Evolutionary conservation across 2,888 invertebrate genomes (phyloP), one percentile per base, ranked within the genome.

Genomic region (Phytoseiulus persimilis): DNA sequence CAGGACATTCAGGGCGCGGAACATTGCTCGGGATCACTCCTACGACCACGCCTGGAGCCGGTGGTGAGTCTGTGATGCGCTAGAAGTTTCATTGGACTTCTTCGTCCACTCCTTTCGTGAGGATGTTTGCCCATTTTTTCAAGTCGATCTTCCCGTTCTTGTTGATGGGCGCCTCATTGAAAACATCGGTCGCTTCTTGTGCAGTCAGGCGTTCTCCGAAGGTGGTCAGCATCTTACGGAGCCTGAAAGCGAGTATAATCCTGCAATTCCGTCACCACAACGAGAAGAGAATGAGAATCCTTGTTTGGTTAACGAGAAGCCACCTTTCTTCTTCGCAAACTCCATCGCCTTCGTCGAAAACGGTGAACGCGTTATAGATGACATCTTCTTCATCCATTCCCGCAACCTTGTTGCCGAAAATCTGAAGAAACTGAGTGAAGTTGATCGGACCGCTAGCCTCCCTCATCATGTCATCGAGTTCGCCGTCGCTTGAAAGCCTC

Each of bases 361-460:
- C 95, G 94, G 95, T 96, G 95, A 97, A 97, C 93, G 97, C 97
- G 93, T 95, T 95, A 93, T 96, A 95, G 93, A 97, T 96, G 92
- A 96, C 96, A 91, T 96, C 96, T 93, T 98, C 97, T 92, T 97
- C 97, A 93, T 90, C 33, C 90, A 31, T 90, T 91, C 96, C 96
- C 92, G 96, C 95, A 96, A 97, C 97, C 93, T 97, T 95, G 94
- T 95, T 95, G 93, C 96, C 97, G 94, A 97, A 97, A 92, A 97
- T 95, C 92, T 96, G 96, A 93, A 97, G 94, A 93, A 97, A 94
- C 94, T 97, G 97, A 92, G 97, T 97, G 95, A 97, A 97, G 95
- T 97, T 97, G 94, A 97, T 95, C 93, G 97, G 97, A 92, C 96
- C 97, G 92, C 96, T 94, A 92, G 96, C 96, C 94, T 97, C 96